Evolutionary conservation across 2,888 invertebrate species (phyloP).

Genomic region (Stenolophus ochropezus): DNA sequence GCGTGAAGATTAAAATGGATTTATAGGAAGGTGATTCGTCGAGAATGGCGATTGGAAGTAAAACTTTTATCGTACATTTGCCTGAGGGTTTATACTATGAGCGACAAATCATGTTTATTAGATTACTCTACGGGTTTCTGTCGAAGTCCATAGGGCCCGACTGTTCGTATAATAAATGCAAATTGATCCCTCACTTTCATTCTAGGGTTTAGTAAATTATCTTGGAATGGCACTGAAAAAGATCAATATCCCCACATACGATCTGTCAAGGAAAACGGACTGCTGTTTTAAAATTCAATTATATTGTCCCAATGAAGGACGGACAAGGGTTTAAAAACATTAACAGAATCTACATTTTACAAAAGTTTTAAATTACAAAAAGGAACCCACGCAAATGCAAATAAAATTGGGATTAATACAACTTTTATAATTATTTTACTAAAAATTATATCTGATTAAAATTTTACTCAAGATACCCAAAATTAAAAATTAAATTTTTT

Average conservation of each 20-base stretch:
- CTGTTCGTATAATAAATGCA: slow-evolving; percentile 40
- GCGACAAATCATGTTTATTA: slow-evolving; percentile 46
- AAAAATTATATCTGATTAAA: no score
- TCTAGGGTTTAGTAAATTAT: slow-evolving; percentile 38
- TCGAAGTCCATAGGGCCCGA: slow-evolving; percentile 40
- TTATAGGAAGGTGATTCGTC: slow-evolving; percentile 2
- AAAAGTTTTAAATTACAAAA: neutral
- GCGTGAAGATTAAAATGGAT: neutral
- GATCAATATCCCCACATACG: slow-evolving; percentile 42
- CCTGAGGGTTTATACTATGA: slow-evolving; percentile 20
- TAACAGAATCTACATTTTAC: neutral
- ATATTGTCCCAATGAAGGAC: neutral
- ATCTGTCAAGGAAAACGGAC: slow-evolving; percentile 9
- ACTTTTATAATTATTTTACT: no score
- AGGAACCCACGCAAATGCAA: neutral
- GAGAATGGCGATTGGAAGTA: slow-evolving; percentile 15
- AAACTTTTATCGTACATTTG: slow-evolving; percentile 38
- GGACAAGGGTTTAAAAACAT: neutral
- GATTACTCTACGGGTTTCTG: slow-evolving; percentile 46
- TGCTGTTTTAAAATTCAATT: slow-evolving; percentile 12
- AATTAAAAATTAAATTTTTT: no score
- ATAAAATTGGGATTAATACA: no score
- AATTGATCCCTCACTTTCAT: slow-evolving; percentile 45
- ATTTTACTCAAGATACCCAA: no score
- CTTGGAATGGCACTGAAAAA: slow-evolving; percentile 35